A percentile compares a stretch with the other conserved stretches of the same genome.
These are phyloP conservation scores for Peromyscus attwateri DNA, from an alignment of 2,797 vertebrate genomes.

Conservation along the genomic window DNA sequence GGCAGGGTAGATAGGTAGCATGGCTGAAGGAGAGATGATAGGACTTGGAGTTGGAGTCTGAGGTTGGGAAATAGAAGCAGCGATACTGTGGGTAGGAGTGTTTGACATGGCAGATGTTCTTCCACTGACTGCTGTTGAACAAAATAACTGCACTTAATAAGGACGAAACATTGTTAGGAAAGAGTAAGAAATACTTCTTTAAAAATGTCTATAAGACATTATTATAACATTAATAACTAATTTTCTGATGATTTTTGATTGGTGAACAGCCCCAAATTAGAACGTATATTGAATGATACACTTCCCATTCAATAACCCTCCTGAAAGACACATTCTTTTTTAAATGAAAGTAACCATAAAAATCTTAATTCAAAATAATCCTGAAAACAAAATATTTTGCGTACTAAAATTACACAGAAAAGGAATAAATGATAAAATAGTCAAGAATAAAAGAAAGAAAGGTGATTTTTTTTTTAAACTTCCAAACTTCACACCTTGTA, in stretches of 20 bases:
- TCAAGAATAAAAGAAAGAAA: slow-evolving; percentile 42
- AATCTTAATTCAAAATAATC: slow-evolving; percentile 67
- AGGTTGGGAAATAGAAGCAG: slow-evolving; percentile 91
- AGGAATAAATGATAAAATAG: slow-evolving; percentile 53
- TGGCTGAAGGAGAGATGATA: slow-evolving; percentile 92
- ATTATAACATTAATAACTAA: slow-evolving; percentile 50
- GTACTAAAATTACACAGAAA: slow-evolving; percentile 67
- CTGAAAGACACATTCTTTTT: slow-evolving; percentile 53
- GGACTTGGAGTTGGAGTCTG: slow-evolving; percentile 91
- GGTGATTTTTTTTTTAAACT: not conserved
- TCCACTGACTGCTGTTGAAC: slow-evolving; percentile 93
- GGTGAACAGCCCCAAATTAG: slow-evolving; percentile 12
- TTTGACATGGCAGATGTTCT: slow-evolving; percentile 92
- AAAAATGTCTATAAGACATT: slow-evolving; percentile 62
- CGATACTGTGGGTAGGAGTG: slow-evolving; percentile 91
- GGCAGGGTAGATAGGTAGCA: slow-evolving; percentile 92
- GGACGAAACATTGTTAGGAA: slow-evolving; percentile 62
- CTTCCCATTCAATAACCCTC: slow-evolving; percentile 58
- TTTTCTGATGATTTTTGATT: slow-evolving; percentile 55
- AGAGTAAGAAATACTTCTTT: slow-evolving; percentile 37
- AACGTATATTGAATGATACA: slow-evolving; percentile 28
- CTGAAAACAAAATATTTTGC: slow-evolving; percentile 65
- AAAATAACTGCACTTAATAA: slow-evolving; percentile 89
- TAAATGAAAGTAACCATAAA: slow-evolving; percentile 46
- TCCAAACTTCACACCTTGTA: slow-evolving; percentile 49